These are phyloP conservation scores for Passerina amoena DNA, from an alignment of 2,113 vertebrate genomes.

Conservation along the genomic window DNA sequence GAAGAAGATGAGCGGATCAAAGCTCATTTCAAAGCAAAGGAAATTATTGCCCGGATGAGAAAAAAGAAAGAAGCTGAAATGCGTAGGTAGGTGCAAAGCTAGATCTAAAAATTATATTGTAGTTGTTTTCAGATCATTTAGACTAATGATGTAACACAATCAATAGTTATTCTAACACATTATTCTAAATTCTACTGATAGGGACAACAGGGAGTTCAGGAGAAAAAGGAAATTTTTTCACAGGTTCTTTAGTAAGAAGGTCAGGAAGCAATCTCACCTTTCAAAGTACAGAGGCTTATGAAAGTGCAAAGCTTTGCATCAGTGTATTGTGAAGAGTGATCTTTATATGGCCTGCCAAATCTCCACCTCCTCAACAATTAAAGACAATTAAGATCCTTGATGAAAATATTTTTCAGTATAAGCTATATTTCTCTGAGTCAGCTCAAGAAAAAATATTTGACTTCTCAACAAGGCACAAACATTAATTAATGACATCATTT, in stretches of 20 bases:
- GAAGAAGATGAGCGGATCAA: constrained; percentile 82
- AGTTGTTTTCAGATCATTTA: background rate
- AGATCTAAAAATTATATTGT: background rate
- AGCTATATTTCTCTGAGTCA: background rate
- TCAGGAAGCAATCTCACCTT: rapidly evolving
- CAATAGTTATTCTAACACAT: background rate
- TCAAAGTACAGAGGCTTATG: background rate
- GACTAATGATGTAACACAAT: background rate
- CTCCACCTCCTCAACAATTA: background rate
- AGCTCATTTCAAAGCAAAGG: constrained; percentile 80
- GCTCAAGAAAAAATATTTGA: background rate
- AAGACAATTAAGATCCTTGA: background rate
- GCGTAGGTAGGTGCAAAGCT: constrained; percentile 31
- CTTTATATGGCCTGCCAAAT: background rate
- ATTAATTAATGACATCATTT: background rate
- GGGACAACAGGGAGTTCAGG: background rate
- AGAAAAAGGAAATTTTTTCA: background rate
- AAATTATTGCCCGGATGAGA: constrained; percentile 79
- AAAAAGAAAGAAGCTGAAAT: constrained; percentile 84
- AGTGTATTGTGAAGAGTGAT: background rate
- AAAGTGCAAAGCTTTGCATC: background rate
- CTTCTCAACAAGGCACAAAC: background rate
- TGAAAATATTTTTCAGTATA: background rate
- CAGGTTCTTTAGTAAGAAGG: background rate
- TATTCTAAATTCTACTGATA: background rate